Conservation (phyloP, 2,113 vertebrate genomes). For the Abramis brama region DNA sequence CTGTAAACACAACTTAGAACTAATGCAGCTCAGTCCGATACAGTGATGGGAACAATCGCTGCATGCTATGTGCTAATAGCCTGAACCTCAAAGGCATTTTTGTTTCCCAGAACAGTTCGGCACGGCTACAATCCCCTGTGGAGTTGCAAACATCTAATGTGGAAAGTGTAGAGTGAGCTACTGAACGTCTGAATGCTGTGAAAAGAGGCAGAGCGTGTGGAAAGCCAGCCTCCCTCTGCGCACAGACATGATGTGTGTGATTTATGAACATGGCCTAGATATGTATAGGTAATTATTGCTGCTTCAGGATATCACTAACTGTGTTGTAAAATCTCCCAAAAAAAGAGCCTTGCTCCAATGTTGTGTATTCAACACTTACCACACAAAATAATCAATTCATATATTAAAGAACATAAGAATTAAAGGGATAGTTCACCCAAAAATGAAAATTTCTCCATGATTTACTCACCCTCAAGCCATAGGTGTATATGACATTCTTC, state of each 20-base stretch:
- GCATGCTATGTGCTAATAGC: conserved; percentile 38
- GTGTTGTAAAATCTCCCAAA: not conserved
- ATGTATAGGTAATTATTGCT: not conserved
- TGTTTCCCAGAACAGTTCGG: conserved; percentile 47
- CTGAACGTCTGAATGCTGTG: not conserved
- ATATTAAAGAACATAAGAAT: no score
- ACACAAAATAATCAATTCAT: no score
- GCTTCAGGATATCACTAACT: not conserved
- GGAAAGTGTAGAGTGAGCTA: not conserved
- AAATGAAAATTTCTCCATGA: no score
- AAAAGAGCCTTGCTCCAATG: not conserved
- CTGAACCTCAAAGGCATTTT: conserved; percentile 35
- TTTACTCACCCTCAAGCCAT: no score
- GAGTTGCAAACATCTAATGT: conserved; percentile 30
- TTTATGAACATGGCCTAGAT: not conserved
- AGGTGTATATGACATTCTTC: no score
- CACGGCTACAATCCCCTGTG: conserved; percentile 27
- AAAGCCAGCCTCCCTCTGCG: not conserved
- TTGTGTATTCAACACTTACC: not conserved
- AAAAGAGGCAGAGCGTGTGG: conserved; percentile 4
- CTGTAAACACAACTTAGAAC: conserved; percentile 47
- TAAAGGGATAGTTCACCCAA: no score
- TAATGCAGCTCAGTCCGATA: conserved; percentile 23
- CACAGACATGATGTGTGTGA: not conserved
- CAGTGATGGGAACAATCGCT: conserved; percentile 39